Evolutionary conservation across 2,113 vertebrate species (phyloP).

Genomic region (Beaufortia kweichowensis): DNA sequence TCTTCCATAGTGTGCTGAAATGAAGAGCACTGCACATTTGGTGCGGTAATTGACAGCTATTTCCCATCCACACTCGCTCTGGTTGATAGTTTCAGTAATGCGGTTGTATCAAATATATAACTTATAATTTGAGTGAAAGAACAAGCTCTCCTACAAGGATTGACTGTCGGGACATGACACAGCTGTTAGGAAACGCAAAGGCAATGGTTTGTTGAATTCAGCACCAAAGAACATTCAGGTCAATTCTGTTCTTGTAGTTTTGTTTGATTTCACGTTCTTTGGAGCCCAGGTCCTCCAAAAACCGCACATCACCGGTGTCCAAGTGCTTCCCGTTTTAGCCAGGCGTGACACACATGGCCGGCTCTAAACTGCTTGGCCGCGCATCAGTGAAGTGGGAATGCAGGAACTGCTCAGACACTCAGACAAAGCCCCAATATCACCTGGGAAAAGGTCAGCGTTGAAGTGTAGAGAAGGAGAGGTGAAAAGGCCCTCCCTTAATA

Average conservation of each 20-base stretch:
- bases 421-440: slow-evolving; percentile 25
- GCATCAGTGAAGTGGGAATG: slow-evolving; percentile 25
- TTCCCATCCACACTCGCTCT: neutral
- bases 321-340: slow-evolving; percentile 19
- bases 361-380: slow-evolving; percentile 23
- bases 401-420: slow-evolving; percentile 33
- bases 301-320: neutral
- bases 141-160: neutral
- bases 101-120: neutral
- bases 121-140: neutral
- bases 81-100: slow-evolving; percentile 1
- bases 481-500: neutral
- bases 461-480: neutral
- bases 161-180: slow-evolving; percentile 11
- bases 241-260: neutral
- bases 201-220: neutral
- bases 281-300: neutral
- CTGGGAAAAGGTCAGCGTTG: slow-evolving; percentile 25
- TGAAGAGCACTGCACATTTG: slow-evolving; percentile 29
- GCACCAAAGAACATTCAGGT: neutral
- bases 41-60: slow-evolving; percentile 30
- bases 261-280: slow-evolving; percentile 24
- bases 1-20: neutral
- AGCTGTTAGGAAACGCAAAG: slow-evolving; percentile 15
- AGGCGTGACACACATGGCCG: slow-evolving; percentile 11